Conservation (phyloP, 2,797 vertebrate species). For the Ammospiza maritima region DNA sequence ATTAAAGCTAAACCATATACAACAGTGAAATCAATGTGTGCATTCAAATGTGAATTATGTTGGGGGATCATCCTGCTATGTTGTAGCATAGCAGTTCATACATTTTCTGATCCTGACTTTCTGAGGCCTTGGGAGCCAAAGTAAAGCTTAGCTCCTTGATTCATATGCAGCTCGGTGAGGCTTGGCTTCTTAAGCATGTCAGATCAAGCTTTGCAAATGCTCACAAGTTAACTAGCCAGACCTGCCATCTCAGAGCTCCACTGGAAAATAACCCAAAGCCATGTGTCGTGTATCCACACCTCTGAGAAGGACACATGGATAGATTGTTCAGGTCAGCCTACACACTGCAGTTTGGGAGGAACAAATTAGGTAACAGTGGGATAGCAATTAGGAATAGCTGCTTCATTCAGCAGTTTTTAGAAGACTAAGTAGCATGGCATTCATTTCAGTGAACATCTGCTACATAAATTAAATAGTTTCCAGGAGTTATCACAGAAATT, state of each 20-base stretch:
- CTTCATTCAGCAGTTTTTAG: conserved; percentile 25
- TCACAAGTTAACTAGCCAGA: background rate
- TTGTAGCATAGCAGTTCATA: background rate
- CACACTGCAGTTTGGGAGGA: background rate
- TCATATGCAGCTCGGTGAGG: background rate
- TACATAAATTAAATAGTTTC: conserved; percentile 17
- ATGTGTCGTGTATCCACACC: background rate
- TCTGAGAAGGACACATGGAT: background rate
- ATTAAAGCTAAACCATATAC: background rate
- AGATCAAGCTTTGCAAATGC: conserved; percentile 29
- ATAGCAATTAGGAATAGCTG: background rate
- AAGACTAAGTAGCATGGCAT: background rate
- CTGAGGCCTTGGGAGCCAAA: background rate
- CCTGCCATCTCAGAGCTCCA: background rate
- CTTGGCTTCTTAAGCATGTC: conserved; percentile 16
- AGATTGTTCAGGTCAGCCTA: background rate
- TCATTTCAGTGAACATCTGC: conserved; percentile 29
- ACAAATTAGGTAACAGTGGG: background rate
- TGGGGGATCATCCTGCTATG: background rate
- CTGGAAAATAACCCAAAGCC: background rate
- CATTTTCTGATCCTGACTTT: conserved; percentile 4
- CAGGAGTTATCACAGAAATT: background rate
- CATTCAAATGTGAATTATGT: background rate
- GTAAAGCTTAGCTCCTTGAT: background rate
- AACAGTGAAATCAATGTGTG: background rate